Conservation (phyloP, 2,113 vertebrate genomes). For the cat (Felis catus) region F.catus_Fca126_mat1.0 CM031424.1:25751501-25752000, state of each 20-base stretch:
- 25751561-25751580: background rate
- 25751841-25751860: background rate
- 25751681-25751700: background rate
- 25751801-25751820: background rate
- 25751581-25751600: background rate
- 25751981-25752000: background rate
- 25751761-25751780: background rate
- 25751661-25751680: background rate
- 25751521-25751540: background rate
- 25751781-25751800: background rate
- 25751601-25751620: constrained; percentile 32
- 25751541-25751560: background rate
- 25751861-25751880: background rate
- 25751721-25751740: background rate
- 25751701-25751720: background rate
- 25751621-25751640: background rate
- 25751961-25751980: background rate
- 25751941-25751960: background rate
- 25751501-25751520: background rate
- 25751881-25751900: background rate
- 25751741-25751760: background rate
- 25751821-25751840: background rate
- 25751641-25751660: background rate
- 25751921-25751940: too few species aligned
- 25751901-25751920: background rate